Evolutionary conservation across 2,113 vertebrate species (phyloP), one percentile per base, ranked within the genome.

Genomic region (Melanostigma gelatinosum): DNA sequence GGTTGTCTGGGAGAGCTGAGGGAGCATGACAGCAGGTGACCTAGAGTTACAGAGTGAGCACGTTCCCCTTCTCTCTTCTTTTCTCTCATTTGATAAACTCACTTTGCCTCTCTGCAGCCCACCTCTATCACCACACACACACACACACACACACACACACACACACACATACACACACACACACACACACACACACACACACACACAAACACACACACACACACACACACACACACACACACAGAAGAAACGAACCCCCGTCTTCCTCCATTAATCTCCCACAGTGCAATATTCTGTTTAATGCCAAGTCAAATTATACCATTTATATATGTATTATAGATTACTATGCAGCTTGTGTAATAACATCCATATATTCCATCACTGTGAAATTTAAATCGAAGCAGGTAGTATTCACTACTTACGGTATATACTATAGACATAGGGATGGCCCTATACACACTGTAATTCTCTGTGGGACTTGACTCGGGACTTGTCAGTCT

Each of bases 21-120:
- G 61, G 77, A 86, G 62, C 52, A 27, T 69, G 76, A 83, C 77
- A 83, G 74, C 54, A 75, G 63, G 75, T 86, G 87, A 89, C 87
- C 87, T 83, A 88, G 27, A 83, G 83, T 87, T 58, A 22, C 61
- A 2, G 1, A 36, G 54, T 61, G 67, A 79, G 52, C 57, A 40
- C 1, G 40, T 16, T 69, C 48, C 20, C 9, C 11, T 18, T 54
- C 44, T 62, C 54, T 40, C 65, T 60, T 69, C 29, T 24, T 48
- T 38, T 13, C 8, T 27, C 8, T 46, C 10, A 18, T 48, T 70
- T 60, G 70, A 58, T n/a, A 64, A 24, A 50, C 11, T 50, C 16
- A 54, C 38, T 13, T 34, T 57, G 4, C 40, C 42, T 63, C 22
- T 38, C 76, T 77, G 72, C 67, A 60, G 57, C 29, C 18, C 32